phyloP scores from a whole-genome alignment of 2,888 invertebrate species.

The Lacanobia oleracea region DNA sequence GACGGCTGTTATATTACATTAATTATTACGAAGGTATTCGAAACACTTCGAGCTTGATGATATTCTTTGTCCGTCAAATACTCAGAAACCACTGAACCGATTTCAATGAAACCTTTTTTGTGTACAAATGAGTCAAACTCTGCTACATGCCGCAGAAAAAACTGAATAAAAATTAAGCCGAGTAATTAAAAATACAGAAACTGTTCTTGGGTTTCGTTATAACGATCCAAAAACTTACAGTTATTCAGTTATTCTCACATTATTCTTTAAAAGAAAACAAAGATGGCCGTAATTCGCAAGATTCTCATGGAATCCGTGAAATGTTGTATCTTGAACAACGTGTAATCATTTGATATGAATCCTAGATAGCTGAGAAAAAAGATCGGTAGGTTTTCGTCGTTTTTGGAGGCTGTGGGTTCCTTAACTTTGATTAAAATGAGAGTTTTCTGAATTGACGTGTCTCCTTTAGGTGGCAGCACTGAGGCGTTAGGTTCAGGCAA shows the following conservation, averaged over 20 bases:
- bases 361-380: slow-evolving; percentile 41
- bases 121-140: slow-evolving; percentile 2
- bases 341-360: slow-evolving; percentile 62
- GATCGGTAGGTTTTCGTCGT: neutral
- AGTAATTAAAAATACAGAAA: slow-evolving; percentile 35
- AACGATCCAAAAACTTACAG: slow-evolving; percentile 15
- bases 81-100: slow-evolving; percentile 45
- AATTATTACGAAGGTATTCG: neutral
- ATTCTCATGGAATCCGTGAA: slow-evolving; percentile 55
- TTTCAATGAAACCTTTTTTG: slow-evolving; percentile 50
- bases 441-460: too few relatives aligned
- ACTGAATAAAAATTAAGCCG: neutral
- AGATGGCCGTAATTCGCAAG: slow-evolving; percentile 35
- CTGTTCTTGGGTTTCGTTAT: slow-evolving; percentile 23
- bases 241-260: slow-evolving; percentile 46
- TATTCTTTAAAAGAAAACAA: slow-evolving; percentile 49
- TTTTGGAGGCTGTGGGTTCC: slow-evolving; percentile 10
- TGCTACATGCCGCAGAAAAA: slow-evolving; percentile 21
- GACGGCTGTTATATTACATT: too few relatives aligned
- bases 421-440: neutral
- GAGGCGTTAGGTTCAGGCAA: too few relatives aligned
- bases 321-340: slow-evolving; percentile 40
- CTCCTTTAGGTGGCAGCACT: too few relatives aligned
- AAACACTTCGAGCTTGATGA: neutral
- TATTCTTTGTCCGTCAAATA: slow-evolving; percentile 40